phyloP scores from a whole-genome alignment of 2,888 invertebrate species.

The Agelastica alni region DNA sequence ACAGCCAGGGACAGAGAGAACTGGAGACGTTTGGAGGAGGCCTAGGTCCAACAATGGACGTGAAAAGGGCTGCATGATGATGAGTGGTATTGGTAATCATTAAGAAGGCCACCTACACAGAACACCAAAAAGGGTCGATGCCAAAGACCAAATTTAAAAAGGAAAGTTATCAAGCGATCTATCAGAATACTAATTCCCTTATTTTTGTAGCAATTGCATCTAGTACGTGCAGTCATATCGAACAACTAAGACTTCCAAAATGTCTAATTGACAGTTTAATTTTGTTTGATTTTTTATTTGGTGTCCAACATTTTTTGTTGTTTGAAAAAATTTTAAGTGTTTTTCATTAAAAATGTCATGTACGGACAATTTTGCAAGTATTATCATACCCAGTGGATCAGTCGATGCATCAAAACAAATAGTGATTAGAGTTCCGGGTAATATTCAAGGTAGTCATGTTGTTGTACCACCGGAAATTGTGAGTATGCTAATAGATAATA shows the following conservation, averaged over 20 bases:
- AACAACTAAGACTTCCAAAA: neutral
- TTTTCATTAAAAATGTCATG: neutral
- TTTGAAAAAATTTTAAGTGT: neutral
- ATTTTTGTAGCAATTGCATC: no score
- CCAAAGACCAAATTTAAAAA: no score
- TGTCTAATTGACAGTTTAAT: neutral
- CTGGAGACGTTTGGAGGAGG: no score
- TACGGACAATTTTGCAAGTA: slow-evolving; percentile 1
- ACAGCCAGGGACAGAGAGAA: no score
- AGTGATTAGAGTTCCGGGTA: neutral
- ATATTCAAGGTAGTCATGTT: neutral
- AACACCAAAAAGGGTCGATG: no score
- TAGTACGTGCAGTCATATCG: no score
- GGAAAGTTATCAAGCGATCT: no score
- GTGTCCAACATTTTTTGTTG: neutral
- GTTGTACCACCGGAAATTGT: slow-evolving; percentile 2
- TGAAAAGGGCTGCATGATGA: no score
- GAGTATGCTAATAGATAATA: neutral
- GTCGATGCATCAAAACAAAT: slow-evolving; percentile 4
- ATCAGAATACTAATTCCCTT: no score
- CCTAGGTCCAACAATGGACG: no score
- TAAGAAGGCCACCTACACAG: no score
- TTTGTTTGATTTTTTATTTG: slow-evolving; percentile 3
- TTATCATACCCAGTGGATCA: slow-evolving; percentile 5
- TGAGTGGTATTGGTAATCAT: no score